A percentile compares a stretch with the other conserved stretches of the same genome.
These are phyloP conservation scores for Bemisia tabaci DNA, from an alignment of 1,140 invertebrate genomes.

Conservation along the genomic window DNA sequence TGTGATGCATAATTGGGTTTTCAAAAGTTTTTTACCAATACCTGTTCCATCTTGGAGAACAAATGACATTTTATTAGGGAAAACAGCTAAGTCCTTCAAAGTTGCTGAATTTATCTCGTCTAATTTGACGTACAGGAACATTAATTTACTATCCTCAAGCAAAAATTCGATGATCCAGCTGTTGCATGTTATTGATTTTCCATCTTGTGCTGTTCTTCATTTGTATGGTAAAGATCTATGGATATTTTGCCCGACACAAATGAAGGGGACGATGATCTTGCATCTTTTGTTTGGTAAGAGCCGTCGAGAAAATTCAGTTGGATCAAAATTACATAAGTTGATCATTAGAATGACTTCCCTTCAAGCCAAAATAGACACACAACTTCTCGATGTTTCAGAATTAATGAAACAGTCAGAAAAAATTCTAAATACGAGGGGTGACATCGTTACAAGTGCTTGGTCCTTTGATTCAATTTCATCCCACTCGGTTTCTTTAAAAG, in stretches of 20 bases:
- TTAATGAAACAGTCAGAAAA: background rate
- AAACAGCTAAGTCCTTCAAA: background rate
- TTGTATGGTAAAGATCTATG: background rate
- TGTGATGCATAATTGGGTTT: no score
- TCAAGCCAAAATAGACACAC: background rate
- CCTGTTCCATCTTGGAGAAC: background rate
- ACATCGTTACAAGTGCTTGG: background rate
- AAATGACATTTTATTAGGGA: background rate
- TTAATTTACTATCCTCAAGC: background rate
- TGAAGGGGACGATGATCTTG: background rate
- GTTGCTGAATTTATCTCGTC: background rate
- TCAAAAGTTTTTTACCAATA: background rate
- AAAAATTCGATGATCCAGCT: background rate
- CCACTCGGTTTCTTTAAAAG: background rate
- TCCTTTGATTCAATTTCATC: background rate
- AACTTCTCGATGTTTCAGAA: background rate
- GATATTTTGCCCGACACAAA: background rate
- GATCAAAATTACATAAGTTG: background rate
- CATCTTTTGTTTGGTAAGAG: background rate
- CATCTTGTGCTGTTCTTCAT: background rate
- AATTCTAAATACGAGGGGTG: background rate
- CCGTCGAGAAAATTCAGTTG: background rate
- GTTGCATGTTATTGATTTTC: background rate
- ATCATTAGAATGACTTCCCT: background rate
- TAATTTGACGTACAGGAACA: background rate